phyloP scores from a whole-genome alignment of 2,888 invertebrate species.

The Plagodis pulveraria region DNA sequence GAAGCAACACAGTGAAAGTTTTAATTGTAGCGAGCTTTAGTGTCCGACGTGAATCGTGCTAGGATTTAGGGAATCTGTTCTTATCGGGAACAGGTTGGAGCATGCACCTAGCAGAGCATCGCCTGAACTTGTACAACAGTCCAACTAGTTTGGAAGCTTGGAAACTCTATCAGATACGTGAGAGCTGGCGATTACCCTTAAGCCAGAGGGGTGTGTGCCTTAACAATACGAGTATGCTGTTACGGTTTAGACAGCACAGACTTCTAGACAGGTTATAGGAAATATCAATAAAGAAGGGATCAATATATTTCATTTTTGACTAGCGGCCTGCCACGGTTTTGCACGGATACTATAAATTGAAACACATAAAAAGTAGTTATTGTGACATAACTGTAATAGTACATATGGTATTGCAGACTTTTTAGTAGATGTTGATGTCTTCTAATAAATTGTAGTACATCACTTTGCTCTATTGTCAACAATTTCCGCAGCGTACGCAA shows the following conservation, averaged over 20 bases:
- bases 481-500: too few relatives aligned
- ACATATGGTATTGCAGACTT: too few relatives aligned
- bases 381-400: too few relatives aligned
- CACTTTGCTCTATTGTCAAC: too few relatives aligned
- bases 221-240: constrained; percentile 41
- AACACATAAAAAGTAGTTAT: too few relatives aligned
- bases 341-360: too few relatives aligned
- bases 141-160: constrained; percentile 81
- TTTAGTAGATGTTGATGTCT: too few relatives aligned
- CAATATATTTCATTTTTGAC: too few relatives aligned
- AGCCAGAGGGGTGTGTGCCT: constrained; percentile 49
- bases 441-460: too few relatives aligned
- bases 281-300: too few relatives aligned
- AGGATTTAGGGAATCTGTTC: constrained; percentile 74
- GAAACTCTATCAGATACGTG: constrained; percentile 82
- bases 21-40: constrained; percentile 67
- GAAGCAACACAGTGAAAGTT: constrained; percentile 54
- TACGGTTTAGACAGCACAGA: constrained; percentile 3
- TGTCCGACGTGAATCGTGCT: constrained; percentile 59
- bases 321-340: too few relatives aligned
- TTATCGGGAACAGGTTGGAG: constrained; percentile 70
- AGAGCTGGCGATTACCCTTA: constrained; percentile 71
- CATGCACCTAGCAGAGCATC: constrained; percentile 70
- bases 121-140: constrained; percentile 74
- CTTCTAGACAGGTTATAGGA: too few relatives aligned